Percentiles rank a stretch among this genome's conserved stretches.
phyloP scores from a whole-genome alignment of 2,113 vertebrate species.

The Diglossa brunneiventris region DNA sequence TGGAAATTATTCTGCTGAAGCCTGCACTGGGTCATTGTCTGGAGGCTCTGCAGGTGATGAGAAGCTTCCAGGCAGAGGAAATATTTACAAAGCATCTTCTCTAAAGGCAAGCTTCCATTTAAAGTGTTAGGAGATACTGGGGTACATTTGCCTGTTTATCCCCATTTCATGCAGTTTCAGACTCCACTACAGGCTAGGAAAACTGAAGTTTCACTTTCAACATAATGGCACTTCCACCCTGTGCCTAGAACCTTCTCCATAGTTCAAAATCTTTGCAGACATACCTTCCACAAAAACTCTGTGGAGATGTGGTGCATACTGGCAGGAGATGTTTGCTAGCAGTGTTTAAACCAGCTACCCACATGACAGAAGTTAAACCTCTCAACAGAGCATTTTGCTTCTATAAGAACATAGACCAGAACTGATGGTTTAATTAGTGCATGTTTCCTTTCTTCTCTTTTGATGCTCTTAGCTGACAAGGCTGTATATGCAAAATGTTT shows the following conservation, averaged over 20 bases:
- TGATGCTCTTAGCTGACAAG: neutral
- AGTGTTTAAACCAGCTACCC: neutral
- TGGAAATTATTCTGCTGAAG: neutral
- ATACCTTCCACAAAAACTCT: neutral
- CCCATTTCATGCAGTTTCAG: neutral
- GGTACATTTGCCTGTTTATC: neutral
- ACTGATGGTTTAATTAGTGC: neutral
- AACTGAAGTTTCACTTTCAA: neutral
- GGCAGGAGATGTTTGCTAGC: neutral
- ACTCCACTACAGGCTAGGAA: neutral
- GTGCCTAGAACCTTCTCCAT: neutral
- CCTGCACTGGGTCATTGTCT: neutral
- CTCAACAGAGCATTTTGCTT: neutral
- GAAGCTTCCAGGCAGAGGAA: neutral
- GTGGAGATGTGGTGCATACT: neutral
- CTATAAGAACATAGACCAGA: neutral
- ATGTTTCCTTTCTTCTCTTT: slow-evolving; percentile 16
- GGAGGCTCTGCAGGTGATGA: neutral
- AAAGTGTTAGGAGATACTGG: neutral
- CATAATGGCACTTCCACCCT: neutral
- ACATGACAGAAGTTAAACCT: neutral
- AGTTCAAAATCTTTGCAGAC: neutral
- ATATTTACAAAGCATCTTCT: neutral
- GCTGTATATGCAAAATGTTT: neutral
- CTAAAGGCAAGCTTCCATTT: neutral